Conservation (phyloP, 2,797 vertebrate genomes). For the Adelosebastes latens region DNA sequence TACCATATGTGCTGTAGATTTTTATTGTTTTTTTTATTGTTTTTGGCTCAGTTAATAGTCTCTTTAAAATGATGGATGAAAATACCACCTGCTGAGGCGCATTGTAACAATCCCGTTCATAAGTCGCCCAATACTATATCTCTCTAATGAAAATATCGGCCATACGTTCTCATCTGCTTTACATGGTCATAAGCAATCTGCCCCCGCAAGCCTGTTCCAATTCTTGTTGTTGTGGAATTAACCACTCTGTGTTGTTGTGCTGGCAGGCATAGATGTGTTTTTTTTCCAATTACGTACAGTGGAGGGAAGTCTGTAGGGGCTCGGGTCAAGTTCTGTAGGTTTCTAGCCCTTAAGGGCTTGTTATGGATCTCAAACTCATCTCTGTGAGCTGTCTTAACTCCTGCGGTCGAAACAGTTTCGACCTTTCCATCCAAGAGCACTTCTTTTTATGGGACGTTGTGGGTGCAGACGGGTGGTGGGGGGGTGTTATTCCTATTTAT, state of each 20-base stretch:
- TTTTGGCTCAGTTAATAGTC: slow-evolving; percentile 27
- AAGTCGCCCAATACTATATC: slow-evolving; percentile 18
- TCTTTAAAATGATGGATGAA: slow-evolving; percentile 39
- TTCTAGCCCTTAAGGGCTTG: slow-evolving; percentile 63
- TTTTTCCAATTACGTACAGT: slow-evolving; percentile 48
- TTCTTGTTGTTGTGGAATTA: slow-evolving; percentile 41
- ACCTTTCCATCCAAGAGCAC: slow-evolving; percentile 59
- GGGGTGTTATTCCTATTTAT: slow-evolving; percentile 62
- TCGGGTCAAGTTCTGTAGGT: slow-evolving; percentile 58
- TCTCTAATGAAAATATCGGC: slow-evolving; percentile 37
- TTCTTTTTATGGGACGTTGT: slow-evolving; percentile 32
- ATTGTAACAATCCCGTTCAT: neutral
- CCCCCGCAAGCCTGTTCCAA: neutral
- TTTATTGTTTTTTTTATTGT: neutral
- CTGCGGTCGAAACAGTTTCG: slow-evolving; percentile 43
- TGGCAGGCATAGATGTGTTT: slow-evolving; percentile 18
- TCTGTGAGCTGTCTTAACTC: slow-evolving; percentile 60
- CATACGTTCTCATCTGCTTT: slow-evolving; percentile 36
- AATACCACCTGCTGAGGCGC: slow-evolving; percentile 35
- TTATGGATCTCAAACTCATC: slow-evolving; percentile 72
- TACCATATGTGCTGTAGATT: neutral
- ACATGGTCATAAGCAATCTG: slow-evolving; percentile 28
- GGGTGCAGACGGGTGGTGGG: slow-evolving; percentile 8
- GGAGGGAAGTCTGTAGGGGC: slow-evolving; percentile 20
- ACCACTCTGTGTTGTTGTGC: slow-evolving; percentile 16